Conservation (phyloP, 2,888 invertebrate species). For the Neelides folsomi region DNA sequence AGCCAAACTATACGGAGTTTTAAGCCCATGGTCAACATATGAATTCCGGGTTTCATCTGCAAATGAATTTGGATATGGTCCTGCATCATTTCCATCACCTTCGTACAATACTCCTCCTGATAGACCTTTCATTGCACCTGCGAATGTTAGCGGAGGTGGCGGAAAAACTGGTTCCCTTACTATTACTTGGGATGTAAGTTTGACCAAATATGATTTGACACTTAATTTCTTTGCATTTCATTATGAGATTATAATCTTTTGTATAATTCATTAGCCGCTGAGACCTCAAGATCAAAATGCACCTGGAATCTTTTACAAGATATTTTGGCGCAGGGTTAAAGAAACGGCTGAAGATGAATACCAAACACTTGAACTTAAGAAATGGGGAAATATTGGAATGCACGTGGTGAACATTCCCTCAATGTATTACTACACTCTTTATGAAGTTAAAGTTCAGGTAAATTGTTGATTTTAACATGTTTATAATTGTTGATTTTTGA, state of each 20-base stretch:
- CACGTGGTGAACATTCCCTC: constrained; percentile 62
- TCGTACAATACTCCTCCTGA: constrained; percentile 71
- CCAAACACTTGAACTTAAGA: constrained; percentile 54
- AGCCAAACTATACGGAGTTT: constrained; percentile 51
- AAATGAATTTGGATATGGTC: constrained; percentile 68
- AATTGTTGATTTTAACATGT: no score
- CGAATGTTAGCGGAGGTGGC: constrained; percentile 78
- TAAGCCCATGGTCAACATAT: constrained; percentile 80
- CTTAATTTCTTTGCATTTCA: no score
- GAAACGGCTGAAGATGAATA: constrained; percentile 60
- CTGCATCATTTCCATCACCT: constrained; percentile 69
- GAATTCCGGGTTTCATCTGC: constrained; percentile 80
- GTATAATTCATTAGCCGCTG: constrained; percentile 45
- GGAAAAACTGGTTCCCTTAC: constrained; percentile 90
- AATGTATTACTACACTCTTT: constrained; percentile 65
- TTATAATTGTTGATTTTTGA: no score
- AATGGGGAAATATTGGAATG: constrained; percentile 60
- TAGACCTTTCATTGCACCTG: constrained; percentile 61
- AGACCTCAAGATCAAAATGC: constrained; percentile 70
- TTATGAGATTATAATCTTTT: neutral
- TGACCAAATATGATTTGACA: neutral
- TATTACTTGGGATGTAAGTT: constrained; percentile 61
- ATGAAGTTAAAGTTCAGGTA: constrained; percentile 70
- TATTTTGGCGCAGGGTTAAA: constrained; percentile 61
- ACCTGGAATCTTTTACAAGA: constrained; percentile 74